These are phyloP conservation scores for Dermatophagoides farinae DNA, from an alignment of 1,140 invertebrate genomes.

Conservation along the genomic window DNA sequence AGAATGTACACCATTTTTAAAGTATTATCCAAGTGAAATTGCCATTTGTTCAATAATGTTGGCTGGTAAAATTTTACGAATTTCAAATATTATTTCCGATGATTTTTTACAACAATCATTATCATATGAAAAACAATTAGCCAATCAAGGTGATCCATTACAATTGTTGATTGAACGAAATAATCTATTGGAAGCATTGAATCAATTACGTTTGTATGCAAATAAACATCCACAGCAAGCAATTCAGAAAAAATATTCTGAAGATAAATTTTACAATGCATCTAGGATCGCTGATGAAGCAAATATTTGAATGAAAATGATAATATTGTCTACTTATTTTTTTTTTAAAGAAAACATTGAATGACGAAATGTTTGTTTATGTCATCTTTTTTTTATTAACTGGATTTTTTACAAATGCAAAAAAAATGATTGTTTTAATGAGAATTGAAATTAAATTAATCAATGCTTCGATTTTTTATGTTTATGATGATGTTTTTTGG, in stretches of 20 bases:
- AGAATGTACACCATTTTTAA: conserved; percentile 61
- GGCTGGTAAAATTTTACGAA: conserved; percentile 1
- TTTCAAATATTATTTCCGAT: neutral
- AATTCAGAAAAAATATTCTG: conserved; percentile 6
- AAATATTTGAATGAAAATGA: neutral
- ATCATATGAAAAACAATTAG: neutral
- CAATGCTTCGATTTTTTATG: neutral
- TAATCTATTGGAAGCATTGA: conserved; percentile 2
- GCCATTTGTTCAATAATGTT: conserved; percentile 27
- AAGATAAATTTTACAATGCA: conserved; percentile 2
- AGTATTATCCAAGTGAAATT: conserved; percentile 59
- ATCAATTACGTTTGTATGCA: conserved; percentile 7
- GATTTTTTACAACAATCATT: conserved; percentile 1
- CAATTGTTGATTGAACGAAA: conserved; percentile 1
- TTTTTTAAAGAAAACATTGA: neutral
- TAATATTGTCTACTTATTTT: neutral
- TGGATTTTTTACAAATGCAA: neutral
- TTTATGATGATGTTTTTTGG: conserved; percentile 1
- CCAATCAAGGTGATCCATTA: neutral
- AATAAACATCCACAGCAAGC: conserved; percentile 11
- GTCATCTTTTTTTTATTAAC: neutral
- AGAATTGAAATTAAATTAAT: neutral
- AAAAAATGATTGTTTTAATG: no score
- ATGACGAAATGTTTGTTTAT: neutral
- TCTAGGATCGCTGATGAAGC: neutral